phyloP scores from a whole-genome alignment of 2,888 invertebrate species.

The Nomada ruficornis region DNA sequence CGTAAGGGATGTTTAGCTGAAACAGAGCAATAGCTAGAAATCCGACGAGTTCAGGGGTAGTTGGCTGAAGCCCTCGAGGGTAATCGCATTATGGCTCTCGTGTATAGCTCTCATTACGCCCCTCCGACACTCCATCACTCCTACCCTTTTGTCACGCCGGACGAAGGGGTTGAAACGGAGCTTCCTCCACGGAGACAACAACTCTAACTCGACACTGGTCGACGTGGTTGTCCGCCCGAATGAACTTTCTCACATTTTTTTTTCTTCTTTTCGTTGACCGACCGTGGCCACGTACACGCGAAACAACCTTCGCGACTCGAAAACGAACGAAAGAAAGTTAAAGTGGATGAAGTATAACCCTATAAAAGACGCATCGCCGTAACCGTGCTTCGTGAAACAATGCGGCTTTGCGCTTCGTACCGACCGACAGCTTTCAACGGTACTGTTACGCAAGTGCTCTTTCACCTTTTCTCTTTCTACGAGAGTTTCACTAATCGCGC shows the following conservation, averaged over 20 bases:
- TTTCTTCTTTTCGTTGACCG: not conserved
- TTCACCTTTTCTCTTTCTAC: slow-evolving; percentile 1
- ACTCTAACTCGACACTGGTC: not conserved
- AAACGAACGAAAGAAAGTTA: slow-evolving; percentile 38
- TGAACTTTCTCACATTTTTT: not conserved
- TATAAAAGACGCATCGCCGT: slow-evolving; percentile 44
- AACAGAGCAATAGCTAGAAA: slow-evolving; percentile 77
- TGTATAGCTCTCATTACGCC: slow-evolving; percentile 78
- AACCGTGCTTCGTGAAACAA: slow-evolving; percentile 49
- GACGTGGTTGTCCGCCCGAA: not conserved
- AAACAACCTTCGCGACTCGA: not conserved
- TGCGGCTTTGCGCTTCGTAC: slow-evolving; percentile 39
- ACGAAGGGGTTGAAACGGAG: slow-evolving; percentile 56
- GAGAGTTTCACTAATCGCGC: slow-evolving; percentile 6
- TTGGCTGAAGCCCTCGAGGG: slow-evolving; percentile 82
- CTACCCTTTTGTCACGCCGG: slow-evolving; percentile 35
- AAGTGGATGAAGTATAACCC: slow-evolving; percentile 50
- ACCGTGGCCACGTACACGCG: not conserved
- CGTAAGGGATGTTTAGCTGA: slow-evolving; percentile 75
- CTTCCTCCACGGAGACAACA: slow-evolving; percentile 62
- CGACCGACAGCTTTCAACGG: slow-evolving; percentile 18
- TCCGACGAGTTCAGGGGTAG: slow-evolving; percentile 81
- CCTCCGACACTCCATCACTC: slow-evolving; percentile 66
- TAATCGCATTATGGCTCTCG: slow-evolving; percentile 83
- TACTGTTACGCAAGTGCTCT: slow-evolving; percentile 39